Evolutionary conservation across 64 coral and sea anemone genomes (phyloP).

Genomic region (Actinia equina): DNA sequence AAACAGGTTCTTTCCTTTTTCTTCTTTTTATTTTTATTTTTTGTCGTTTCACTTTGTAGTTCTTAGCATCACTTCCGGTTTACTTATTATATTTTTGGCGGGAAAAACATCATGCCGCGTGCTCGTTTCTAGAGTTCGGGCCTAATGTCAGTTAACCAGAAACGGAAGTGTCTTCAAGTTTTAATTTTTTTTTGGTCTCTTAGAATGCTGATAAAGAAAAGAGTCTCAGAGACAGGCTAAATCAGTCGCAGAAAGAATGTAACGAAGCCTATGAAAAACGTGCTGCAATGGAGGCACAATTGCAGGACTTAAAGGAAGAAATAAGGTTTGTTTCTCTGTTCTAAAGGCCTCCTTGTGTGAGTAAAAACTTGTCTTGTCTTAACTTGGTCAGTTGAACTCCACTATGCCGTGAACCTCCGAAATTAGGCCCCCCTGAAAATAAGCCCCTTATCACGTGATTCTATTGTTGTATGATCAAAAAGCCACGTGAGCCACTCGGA

Average conservation of each 20-base stretch:
- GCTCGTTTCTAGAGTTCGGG: background rate
- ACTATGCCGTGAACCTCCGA: too few relatives aligned
- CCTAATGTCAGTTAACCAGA: background rate
- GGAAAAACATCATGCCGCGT: background rate
- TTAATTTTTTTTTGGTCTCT: background rate
- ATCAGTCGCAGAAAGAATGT: slow-evolving; percentile 67
- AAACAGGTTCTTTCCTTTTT: background rate
- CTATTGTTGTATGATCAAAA: too few relatives aligned
- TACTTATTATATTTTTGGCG: background rate
- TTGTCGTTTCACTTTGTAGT: background rate
- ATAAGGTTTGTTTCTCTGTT: slow-evolving; percentile 59
- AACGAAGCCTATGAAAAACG: slow-evolving; percentile 40
- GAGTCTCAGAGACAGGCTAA: slow-evolving; percentile 55
- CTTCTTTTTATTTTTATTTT: background rate
- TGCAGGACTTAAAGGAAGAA: slow-evolving; percentile 89
- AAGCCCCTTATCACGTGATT: too few relatives aligned
- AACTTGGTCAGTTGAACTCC: background rate
- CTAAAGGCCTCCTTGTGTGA: background rate
- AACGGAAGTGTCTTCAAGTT: background rate
- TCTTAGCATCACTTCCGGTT: background rate
- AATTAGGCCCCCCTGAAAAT: too few relatives aligned
- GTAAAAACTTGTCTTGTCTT: background rate
- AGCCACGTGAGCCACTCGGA: too few relatives aligned
- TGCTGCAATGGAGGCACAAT: slow-evolving; percentile 57
- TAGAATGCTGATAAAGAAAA: slow-evolving; percentile 82